These are phyloP conservation scores for Tetramorium parvispinum DNA, from an alignment of 1,140 invertebrate species.

Conservation along the genomic window DNA sequence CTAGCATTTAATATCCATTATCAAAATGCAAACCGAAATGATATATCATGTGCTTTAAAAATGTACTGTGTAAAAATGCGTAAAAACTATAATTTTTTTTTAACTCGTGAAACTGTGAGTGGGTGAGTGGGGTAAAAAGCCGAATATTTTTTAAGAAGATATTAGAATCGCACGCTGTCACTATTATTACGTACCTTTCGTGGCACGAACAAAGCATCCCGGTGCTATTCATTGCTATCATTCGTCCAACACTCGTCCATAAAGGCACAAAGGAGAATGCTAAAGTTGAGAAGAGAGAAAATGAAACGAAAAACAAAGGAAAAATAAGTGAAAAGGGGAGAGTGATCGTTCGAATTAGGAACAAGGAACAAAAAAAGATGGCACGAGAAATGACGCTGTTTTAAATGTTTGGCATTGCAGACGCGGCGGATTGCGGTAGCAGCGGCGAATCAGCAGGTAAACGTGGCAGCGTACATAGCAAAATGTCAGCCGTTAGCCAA, in stretches of 20 bases:
- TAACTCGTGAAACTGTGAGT: background rate
- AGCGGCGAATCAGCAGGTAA: slow-evolving; percentile 76
- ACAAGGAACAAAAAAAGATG: slow-evolving; percentile 54
- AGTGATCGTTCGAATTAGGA: slow-evolving; percentile 31
- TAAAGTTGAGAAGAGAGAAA: background rate
- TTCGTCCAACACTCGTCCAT: background rate
- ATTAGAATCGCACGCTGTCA: background rate
- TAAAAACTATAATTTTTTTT: background rate
- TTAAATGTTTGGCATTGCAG: slow-evolving; percentile 84
- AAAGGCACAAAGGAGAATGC: background rate
- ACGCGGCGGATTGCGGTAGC: slow-evolving; percentile 75
- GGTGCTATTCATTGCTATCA: slow-evolving; percentile 12
- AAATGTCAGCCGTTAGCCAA: slow-evolving; percentile 70
- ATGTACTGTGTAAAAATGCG: slow-evolving; percentile 1
- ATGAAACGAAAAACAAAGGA: background rate
- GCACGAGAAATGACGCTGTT: slow-evolving; percentile 76
- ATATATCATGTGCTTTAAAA: background rate
- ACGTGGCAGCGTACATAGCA: slow-evolving; percentile 61
- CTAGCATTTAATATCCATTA: background rate
- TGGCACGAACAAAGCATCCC: background rate
- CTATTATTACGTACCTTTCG: background rate
- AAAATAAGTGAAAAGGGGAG: slow-evolving; percentile 34
- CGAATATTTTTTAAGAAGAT: background rate
- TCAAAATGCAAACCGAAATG: background rate
- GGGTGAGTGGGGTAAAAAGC: background rate